Evolutionary conservation across 2,888 invertebrate species (phyloP), one percentile per base, ranked within the genome.

Genomic region (Lycocerus yunnanus): DNA sequence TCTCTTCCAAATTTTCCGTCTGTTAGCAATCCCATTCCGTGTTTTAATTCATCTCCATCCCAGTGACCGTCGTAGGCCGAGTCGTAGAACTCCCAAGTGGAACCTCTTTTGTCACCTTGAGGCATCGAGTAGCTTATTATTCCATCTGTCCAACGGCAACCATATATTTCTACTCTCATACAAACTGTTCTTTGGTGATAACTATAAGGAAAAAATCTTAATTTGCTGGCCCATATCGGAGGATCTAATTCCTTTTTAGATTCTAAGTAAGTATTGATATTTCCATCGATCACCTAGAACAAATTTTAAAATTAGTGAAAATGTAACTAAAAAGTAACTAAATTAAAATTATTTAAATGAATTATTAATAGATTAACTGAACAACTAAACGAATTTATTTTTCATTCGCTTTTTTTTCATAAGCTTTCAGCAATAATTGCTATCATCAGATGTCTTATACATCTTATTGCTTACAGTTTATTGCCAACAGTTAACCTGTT

Each of bases 91-190:
- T 95, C 94, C 87, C 95, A 91, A 69, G 93, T 93, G 78, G 93
- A 91, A 77, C 94, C 94, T 24, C 95, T 90, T 83, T 93, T 92
- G 87, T 95, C 94, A 10, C 97, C 97, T 85, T 95, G 95, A 15
- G 95, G 94, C 93, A 96, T 95, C 60, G 94, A 91, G 87, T 97
- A 97, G 72, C 94, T 92, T 24, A 95, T 90, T 68, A 97, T 91
- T 15, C 95, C 95, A 83, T 94, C 97, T 84, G 91, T 93, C 93
- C 95, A 96, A 67, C 90, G 89, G 85, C 97, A 97, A 18, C 97
- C 97, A 86, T 96, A 96, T 27, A 97, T 86, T 86, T 97, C 97
- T 43, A 97, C 94, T 77, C 97, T 88, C 94, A 97, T 94, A 88
- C 97, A 97, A 69, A 97, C 95, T 0, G 96, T 97, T 76, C 96